Evolutionary conservation across 2,888 invertebrate genomes (phyloP), one percentile per base, ranked within the genome.

Genomic region (Alcis repandata): DNA sequence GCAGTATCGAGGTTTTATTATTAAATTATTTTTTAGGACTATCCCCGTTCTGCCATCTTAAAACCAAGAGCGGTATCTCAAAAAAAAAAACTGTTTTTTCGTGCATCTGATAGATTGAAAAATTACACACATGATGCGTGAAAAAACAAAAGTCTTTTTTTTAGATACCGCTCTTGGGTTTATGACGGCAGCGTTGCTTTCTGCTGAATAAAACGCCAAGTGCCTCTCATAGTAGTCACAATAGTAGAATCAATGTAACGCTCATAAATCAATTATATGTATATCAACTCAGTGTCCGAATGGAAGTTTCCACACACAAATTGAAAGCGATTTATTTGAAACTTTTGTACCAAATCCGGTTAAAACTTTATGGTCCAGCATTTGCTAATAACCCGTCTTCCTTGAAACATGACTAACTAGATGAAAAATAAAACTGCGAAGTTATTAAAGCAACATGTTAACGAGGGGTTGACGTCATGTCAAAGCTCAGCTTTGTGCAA

Each of bases 391-490:
- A 15, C 40, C 27, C 1, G 27, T 32, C 8, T 59, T 59, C 59
- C 49, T 32, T n/a, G 49, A 59, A 43, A 19, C 43, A 63, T 58
- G 49, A 48, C 45, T 38, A 45, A 51, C 56, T 36, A 52, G 40
- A 7, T 27, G 32, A 66, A 61, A 59, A 61, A 60, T 45, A 53
- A 48, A 57, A 38, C 59, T 20, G 56, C 41, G 27, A 33, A 49
- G 43, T 41, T 58, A 57, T 60, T 63, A 63, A 54, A 66, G 52
- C 65, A 66, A 60, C 57, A 66, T 66, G 60, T 57, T 66, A 60
- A 66, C 60, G 57, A 60, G 57, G 45, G 60, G 61, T 68, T 67
- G 67, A 65, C 67, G 69, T 70, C 70, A 68, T 59, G 41, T 53
- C 45, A 63, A 65, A 68, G 45, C 66, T 67, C 33, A 38, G 61